Percentiles rank a stretch among this genome's conserved stretches.
Conservation (phyloP, 2,797 vertebrate genomes). For the Dendrocincla tyrannina region DNA sequence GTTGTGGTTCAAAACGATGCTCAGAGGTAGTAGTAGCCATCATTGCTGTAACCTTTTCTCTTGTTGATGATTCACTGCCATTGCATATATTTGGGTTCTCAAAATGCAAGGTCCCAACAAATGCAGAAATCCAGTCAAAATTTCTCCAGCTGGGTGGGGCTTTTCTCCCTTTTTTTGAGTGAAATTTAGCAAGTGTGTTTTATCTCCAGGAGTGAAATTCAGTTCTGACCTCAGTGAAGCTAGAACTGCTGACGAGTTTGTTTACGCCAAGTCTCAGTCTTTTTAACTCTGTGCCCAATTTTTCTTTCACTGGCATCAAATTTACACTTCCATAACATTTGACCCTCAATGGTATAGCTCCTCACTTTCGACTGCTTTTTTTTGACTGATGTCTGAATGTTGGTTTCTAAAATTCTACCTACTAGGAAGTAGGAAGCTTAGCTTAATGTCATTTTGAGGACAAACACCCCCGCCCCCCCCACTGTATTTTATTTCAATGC, state of each 20-base stretch:
- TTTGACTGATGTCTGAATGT: background rate
- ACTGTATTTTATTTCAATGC: background rate
- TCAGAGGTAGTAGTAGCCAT: background rate
- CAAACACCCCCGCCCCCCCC: rapidly evolving
- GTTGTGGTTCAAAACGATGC: background rate
- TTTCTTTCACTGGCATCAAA: background rate
- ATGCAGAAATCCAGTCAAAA: background rate
- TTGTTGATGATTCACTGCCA: background rate
- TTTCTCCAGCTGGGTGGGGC: background rate
- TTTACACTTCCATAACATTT: background rate
- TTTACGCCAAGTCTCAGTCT: background rate
- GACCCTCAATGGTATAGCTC: background rate
- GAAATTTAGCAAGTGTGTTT: background rate
- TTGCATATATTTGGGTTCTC: background rate
- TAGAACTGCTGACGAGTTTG: background rate
- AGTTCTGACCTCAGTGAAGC: background rate
- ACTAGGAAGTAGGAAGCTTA: background rate
- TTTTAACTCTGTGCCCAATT: background rate
- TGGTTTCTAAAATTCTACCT: background rate
- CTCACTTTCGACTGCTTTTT: background rate
- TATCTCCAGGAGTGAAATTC: background rate
- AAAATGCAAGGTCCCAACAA: background rate
- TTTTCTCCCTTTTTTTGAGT: background rate
- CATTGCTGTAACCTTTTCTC: background rate
- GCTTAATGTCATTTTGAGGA: background rate